Conservation (phyloP, 2,113 vertebrate species). For the Amazona guildingii region DNA sequence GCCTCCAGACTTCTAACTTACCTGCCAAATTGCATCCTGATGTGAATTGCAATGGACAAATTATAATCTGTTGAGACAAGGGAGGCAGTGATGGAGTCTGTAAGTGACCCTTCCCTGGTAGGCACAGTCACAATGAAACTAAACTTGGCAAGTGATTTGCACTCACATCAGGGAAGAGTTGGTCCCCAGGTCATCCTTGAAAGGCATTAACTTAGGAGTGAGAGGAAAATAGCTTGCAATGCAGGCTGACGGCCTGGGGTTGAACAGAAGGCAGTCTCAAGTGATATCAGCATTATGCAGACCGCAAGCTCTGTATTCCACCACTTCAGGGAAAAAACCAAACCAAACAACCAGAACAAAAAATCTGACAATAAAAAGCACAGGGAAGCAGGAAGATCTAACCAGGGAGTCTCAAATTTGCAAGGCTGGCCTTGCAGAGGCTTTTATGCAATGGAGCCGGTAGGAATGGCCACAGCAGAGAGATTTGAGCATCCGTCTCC, state of each 20-base stretch:
- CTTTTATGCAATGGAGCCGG: background rate
- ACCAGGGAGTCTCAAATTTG: background rate
- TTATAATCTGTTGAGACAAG: constrained; percentile 56
- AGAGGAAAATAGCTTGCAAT: background rate
- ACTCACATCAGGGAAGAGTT: background rate
- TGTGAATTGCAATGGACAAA: constrained; percentile 58
- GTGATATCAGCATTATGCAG: constrained; percentile 9
- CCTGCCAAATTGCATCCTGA: constrained; percentile 65
- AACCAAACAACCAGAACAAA: background rate
- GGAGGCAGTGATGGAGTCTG: constrained; percentile 3
- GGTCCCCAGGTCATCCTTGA: background rate
- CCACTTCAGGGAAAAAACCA: background rate
- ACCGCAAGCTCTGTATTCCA: background rate
- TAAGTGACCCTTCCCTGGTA: constrained; percentile 60
- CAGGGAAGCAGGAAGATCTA: background rate
- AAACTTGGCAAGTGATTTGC: constrained; percentile 46
- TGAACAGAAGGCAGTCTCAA: constrained; percentile 32
- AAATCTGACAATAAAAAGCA: background rate
- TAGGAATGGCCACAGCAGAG: background rate
- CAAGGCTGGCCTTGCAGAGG: background rate
- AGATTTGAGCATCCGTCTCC: background rate
- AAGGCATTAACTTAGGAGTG: background rate
- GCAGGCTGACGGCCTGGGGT: background rate
- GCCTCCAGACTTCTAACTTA: constrained; percentile 52
- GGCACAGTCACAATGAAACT: constrained; percentile 35